Evolutionary conservation across 2,797 vertebrate species (phyloP).

Genomic region (Chromobotia macracanthus): DNA sequence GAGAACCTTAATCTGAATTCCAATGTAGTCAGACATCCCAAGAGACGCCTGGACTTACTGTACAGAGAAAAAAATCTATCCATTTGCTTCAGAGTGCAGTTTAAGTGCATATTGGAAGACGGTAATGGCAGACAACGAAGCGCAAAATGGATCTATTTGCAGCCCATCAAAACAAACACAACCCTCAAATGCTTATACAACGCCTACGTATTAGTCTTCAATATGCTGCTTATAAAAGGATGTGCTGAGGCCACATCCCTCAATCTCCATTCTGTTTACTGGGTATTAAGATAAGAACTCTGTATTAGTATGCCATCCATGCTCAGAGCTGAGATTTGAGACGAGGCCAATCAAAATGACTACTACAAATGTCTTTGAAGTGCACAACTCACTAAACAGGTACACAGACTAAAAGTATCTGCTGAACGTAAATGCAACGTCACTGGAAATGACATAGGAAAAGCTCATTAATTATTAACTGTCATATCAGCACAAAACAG

Average conservation of each 20-base stretch:
- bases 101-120: constrained; percentile 50
- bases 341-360: constrained; percentile 52
- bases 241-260: constrained; percentile 17
- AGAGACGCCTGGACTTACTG: constrained; percentile 47
- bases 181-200: constrained; percentile 42
- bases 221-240: constrained; percentile 44
- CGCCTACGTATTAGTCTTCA: constrained; percentile 31
- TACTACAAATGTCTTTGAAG: constrained; percentile 32
- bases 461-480: constrained; percentile 81
- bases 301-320: neutral
- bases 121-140: constrained; percentile 41
- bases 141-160: constrained; percentile 40
- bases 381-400: constrained; percentile 38
- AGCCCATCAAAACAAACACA: constrained; percentile 56
- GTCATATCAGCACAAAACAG: constrained; percentile 73
- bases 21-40: constrained; percentile 49
- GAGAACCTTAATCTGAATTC: constrained; percentile 50
- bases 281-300: constrained; percentile 22
- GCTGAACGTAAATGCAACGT: constrained; percentile 53
- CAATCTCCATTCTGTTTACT: constrained; percentile 3
- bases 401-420: constrained; percentile 36
- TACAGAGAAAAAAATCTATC: constrained; percentile 49
- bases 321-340: constrained; percentile 41
- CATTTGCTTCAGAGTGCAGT: constrained; percentile 50
- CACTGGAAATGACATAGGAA: constrained; percentile 53